Conservation (phyloP, 2,888 invertebrate species). For the Theodoxus fluviatilis region DNA sequence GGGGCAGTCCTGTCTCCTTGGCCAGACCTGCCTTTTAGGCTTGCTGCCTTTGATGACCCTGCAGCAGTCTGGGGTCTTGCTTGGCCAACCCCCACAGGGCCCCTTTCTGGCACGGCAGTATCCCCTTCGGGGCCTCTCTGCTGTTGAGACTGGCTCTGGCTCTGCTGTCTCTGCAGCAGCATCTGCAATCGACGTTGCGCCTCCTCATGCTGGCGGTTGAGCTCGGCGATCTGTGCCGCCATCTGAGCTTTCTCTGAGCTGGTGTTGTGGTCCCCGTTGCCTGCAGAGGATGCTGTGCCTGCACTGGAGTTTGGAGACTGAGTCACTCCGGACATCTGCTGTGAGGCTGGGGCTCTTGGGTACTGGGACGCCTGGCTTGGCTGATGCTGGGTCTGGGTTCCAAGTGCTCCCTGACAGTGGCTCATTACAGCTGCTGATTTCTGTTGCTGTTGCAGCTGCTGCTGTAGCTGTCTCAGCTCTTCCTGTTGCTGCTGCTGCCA, state of each 20-base stretch:
- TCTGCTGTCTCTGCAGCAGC: slow-evolving; percentile 43
- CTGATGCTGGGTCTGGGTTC: too few species aligned
- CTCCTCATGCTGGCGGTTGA: slow-evolving; percentile 57
- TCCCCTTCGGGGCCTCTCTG: slow-evolving; percentile 29
- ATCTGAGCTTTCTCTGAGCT: slow-evolving; percentile 28
- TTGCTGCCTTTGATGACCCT: slow-evolving; percentile 9
- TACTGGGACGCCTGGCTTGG: too few species aligned
- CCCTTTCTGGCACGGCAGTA: slow-evolving; percentile 33
- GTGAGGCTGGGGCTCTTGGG: slow-evolving; percentile 13
- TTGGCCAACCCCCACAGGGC: too few species aligned
- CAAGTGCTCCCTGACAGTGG: too few species aligned
- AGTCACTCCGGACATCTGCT: neutral
- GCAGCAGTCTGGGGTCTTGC: slow-evolving; percentile 23
- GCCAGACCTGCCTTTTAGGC: too few species aligned
- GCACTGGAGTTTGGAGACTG: neutral
- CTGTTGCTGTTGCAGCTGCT: too few species aligned
- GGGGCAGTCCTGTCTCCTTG: too few species aligned
- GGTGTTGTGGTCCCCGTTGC: neutral
- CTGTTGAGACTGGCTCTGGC: slow-evolving; percentile 30
- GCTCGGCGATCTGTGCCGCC: slow-evolving; percentile 52
- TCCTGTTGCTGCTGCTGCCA: too few species aligned
- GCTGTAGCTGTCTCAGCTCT: too few species aligned
- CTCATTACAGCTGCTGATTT: too few species aligned
- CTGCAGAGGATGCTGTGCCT: neutral
- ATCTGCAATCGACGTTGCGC: slow-evolving; percentile 50